Base-by-base conservation (phyloP, 2,113 vertebrate genomes). In the Numenius arquata region DNA sequence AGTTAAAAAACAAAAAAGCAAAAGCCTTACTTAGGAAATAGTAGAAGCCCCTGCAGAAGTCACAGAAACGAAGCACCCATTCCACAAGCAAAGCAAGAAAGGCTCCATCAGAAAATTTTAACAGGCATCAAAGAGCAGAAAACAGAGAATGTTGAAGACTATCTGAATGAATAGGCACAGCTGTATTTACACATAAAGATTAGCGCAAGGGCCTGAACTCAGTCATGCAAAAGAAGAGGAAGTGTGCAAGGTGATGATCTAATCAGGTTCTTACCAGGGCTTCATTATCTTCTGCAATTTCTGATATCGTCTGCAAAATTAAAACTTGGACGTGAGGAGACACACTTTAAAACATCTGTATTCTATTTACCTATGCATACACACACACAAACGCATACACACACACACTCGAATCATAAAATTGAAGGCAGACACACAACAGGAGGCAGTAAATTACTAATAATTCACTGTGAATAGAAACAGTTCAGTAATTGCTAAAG, bases 251-350 rank as follows among this genome's bases (percentile, higher is more conserved):
- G 90, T 86, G 86, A 97, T 97, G 93, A 97, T 97, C 97, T 97
- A 74, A 97, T 95, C 43, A 85, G 53, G 94, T 96, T 98, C 99
- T 99, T 99, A 99, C 99, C 99, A 99, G 97, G 99, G 99, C 98
- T 99, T 99, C 99, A 99, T 99, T 97, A 99, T 99, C 99, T 99
- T 99, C 99, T 99, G 99, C 91, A 99, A 98, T 98, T 99, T 99
- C 99, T 99, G 99, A 99, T 99, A 99, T 68, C 99, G 99, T 96
- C 99, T 99, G 99, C 93, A 99, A 99, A 98, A 99, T 99, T 98
- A 99, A 99, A 98, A 99, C 98, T 99, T 98, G 93, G 91, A 98
- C 48, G 95, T 99, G 97, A 99, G 98, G 94, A 92, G 77, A 85
- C 50, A 83, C n/a, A 77, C 71, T 86, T 92, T 47, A 75, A 92